A percentile compares a stretch with the other conserved stretches of the same genome.
phyloP scores from a whole-genome alignment of 2,797 vertebrate genomes.

The Brotula barbata region DNA sequence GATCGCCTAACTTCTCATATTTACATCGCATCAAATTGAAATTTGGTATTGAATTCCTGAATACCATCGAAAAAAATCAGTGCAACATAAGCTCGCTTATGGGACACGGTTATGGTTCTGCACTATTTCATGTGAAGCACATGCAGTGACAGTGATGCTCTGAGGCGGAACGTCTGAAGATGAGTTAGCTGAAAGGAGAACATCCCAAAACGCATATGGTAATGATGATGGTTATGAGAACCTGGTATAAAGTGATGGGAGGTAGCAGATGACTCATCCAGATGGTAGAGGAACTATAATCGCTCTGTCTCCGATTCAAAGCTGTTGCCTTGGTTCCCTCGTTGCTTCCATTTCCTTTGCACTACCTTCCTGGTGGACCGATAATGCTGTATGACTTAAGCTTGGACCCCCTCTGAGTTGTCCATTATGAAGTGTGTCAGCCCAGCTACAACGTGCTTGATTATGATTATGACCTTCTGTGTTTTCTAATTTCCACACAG shows the following conservation, averaged over 20 bases:
- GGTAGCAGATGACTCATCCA: constrained; percentile 66
- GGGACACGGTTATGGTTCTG: no score
- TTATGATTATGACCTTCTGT: constrained; percentile 61
- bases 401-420: constrained; percentile 37
- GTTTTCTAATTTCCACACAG: constrained; percentile 63
- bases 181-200: constrained; percentile 27
- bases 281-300: constrained; percentile 65
- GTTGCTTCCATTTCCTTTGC: constrained; percentile 46
- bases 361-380: constrained; percentile 45
- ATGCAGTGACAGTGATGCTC: constrained; percentile 23
- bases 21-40: no score
- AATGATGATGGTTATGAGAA: constrained; percentile 61
- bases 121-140: no score
- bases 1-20: no score
- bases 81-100: no score
- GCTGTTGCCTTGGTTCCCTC: constrained; percentile 52
- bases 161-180: constrained; percentile 30
- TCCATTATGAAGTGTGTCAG: constrained; percentile 55
- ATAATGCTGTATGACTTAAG: constrained; percentile 18
- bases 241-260: constrained; percentile 37
- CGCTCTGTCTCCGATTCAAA: constrained; percentile 50
- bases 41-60: no score
- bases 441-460: constrained; percentile 37
- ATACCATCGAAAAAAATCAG: no score
- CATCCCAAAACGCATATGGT: constrained; percentile 25